Base-by-base conservation (phyloP, 2,797 vertebrate genomes). In the Myoxocephalus aenaeus region DNA sequence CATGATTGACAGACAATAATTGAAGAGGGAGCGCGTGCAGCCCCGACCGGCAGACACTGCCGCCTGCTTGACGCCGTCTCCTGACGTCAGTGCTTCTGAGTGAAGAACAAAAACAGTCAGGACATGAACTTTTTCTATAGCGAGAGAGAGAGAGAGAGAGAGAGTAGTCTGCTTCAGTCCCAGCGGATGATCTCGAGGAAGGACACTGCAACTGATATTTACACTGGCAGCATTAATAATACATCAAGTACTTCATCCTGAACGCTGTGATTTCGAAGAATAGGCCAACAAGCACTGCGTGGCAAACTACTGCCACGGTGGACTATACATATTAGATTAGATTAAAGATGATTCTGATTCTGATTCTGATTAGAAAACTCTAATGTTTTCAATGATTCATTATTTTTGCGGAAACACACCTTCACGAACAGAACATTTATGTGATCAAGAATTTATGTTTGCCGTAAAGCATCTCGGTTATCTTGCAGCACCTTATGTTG, bases 51-150 rank as follows among this genome's bases (percentile, higher is more conserved):
- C 77, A 61, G 46, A 73, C 83, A 20, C 80, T 73, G 91, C 92
- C 91, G 92, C 87, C 92, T 92, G 87, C 87, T 77, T 82, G 93
- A 94, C 92, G 93, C 93, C 92, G 86, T 76, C 73, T 81, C 72
- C 80, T 91, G 90, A 93, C 93, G 90, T 94, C 92, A 94, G 59
- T 76, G 88, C 88, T 84, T 90, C 74, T 71, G 38, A 63, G 76
- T 46, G 58, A 58, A 68, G 72, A 56, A 62, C 36, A 62, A 84
- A 71, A 50, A 40, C 20, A 22, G 67, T 69, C 70, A 83, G 74
- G 87, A 90, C 86, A 53, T 80, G 77, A 92, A 92, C 89, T 91
- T 92, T 86, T 85, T 68, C 51, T 38, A 58, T 12, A 75, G 46
- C 13, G 57, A 70, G 34, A 53, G 61, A 58, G 38, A 11, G 15